Evolutionary conservation across 2,113 vertebrate species (phyloP).

Genomic region (Riparia riparia): DNA sequence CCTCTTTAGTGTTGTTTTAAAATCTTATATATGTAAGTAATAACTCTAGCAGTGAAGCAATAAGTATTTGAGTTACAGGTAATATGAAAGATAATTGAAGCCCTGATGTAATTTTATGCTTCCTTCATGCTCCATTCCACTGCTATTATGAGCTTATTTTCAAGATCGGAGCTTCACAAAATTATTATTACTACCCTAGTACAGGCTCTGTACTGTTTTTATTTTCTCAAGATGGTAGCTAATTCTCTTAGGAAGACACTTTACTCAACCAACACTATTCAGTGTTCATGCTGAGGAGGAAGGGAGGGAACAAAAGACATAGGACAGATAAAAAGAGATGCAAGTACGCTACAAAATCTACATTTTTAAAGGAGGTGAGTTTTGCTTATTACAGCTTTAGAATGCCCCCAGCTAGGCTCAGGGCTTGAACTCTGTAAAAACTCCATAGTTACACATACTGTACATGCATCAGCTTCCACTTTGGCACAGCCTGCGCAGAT

Average conservation of each 20-base stretch:
- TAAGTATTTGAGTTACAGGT: not conserved
- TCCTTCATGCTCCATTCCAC: conserved; percentile 4
- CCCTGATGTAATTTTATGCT: not conserved
- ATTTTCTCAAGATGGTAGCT: not conserved
- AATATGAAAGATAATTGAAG: conserved; percentile 29
- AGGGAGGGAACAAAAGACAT: not conserved
- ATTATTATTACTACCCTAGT: not conserved
- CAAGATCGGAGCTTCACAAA: not conserved
- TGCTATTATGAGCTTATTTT: not conserved
- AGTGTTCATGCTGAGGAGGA: not conserved
- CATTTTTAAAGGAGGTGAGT: not conserved
- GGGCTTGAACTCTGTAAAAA: not conserved
- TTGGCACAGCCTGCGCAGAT: not conserved
- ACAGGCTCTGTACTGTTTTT: not conserved
- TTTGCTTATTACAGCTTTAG: not conserved
- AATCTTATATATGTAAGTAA: not conserved
- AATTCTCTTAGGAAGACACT: not conserved
- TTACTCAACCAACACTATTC: not conserved
- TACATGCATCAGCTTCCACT: not conserved
- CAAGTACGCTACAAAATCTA: not conserved
- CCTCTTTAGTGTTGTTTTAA: not conserved
- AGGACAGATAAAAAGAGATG: not conserved
- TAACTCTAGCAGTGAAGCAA: not conserved
- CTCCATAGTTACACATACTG: too few relatives aligned
- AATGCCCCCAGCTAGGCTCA: not conserved